Percentiles rank a stretch among this genome's conserved stretches.
These are phyloP conservation scores for Linnaemya vulpina DNA, from an alignment of 2,888 invertebrate genomes.

Conservation along the genomic window DNA sequence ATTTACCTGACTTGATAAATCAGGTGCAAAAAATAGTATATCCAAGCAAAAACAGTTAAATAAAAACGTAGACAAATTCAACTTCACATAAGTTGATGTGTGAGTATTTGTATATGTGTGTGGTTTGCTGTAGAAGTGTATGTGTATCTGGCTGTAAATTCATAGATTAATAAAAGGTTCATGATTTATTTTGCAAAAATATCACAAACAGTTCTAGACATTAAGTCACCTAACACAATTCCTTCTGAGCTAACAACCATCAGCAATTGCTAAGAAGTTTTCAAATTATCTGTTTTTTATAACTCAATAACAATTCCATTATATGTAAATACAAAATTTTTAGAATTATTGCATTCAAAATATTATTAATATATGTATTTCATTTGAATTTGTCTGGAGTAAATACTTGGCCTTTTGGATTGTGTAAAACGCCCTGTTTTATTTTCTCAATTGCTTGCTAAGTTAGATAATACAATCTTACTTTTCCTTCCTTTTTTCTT, in stretches of 20 bases:
- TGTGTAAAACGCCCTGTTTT: too few species aligned
- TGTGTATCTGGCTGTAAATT: background rate
- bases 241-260: background rate
- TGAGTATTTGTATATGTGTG: background rate
- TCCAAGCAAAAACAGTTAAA: slow-evolving; percentile 19
- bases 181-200: background rate
- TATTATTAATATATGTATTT: too few species aligned
- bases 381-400: too few species aligned
- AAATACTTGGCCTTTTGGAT: too few species aligned
- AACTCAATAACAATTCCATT: too few species aligned
- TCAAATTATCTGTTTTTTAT: too few species aligned
- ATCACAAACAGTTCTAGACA: background rate
- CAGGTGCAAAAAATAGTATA: slow-evolving; percentile 67
- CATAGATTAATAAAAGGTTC: background rate
- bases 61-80: slow-evolving; percentile 9
- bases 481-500: background rate
- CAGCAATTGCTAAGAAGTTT: background rate
- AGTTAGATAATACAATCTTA: too few species aligned
- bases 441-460: too few species aligned
- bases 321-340: too few species aligned
- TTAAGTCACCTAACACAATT: background rate
- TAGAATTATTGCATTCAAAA: too few species aligned
- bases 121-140: background rate
- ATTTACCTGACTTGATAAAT: slow-evolving; percentile 62
- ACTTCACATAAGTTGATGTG: background rate